phyloP scores from a whole-genome alignment of 2,888 invertebrate species.

The Lingula anatina region DNA sequence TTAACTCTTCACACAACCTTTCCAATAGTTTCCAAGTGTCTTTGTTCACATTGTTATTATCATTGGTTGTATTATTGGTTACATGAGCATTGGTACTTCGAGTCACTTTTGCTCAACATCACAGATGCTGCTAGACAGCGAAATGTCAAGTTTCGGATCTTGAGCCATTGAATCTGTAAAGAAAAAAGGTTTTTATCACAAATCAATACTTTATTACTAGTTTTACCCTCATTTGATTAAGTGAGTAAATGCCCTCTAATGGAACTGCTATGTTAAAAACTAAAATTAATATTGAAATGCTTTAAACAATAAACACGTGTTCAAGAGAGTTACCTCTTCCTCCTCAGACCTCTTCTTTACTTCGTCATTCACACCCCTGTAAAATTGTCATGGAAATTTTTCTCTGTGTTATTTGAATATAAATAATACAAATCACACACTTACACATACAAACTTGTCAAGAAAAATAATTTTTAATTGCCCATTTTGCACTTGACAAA shows the following conservation, averaged over 20 bases:
- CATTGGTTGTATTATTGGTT: constrained; percentile 25
- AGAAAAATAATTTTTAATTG: background rate
- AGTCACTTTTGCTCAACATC: no score
- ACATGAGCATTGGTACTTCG: constrained; percentile 13
- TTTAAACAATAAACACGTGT: no score
- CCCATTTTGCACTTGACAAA: background rate
- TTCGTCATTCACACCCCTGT: constrained; percentile 25
- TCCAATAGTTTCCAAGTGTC: constrained; percentile 17
- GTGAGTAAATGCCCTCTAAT: no score
- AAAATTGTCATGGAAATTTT: constrained; percentile 10
- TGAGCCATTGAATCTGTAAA: constrained; percentile 47
- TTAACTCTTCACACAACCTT: constrained; percentile 19
- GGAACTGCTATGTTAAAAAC: no score
- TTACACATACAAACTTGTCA: background rate
- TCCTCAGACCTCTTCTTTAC: constrained; percentile 28
- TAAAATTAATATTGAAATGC: no score
- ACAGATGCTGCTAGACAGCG: constrained; percentile 44
- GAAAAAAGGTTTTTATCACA: constrained; percentile 9
- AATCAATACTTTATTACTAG: no score
- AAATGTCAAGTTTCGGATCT: constrained; percentile 47
- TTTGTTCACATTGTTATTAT: constrained; percentile 55
- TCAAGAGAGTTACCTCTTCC: constrained; percentile 33
- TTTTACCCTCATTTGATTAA: no score
- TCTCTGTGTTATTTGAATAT: background rate
- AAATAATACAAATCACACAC: background rate